phyloP scores from a whole-genome alignment of 2,113 vertebrate species.

The Diadophis punctatus region DNA sequence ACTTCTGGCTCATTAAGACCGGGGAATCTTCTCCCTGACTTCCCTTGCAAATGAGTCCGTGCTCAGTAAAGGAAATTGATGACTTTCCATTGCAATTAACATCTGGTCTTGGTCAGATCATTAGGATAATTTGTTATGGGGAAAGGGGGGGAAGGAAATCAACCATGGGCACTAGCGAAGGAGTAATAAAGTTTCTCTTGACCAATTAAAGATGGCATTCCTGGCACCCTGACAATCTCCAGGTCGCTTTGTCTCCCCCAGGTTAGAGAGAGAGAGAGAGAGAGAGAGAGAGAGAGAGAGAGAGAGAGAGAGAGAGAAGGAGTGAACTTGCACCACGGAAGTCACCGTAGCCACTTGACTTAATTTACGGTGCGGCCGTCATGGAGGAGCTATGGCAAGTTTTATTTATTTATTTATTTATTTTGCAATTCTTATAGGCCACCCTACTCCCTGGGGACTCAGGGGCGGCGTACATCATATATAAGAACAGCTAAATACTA shows the following conservation, averaged over 20 bases:
- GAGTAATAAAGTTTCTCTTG: slow-evolving; percentile 73
- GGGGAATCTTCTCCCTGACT: slow-evolving; percentile 63
- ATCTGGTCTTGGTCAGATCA: slow-evolving; percentile 77
- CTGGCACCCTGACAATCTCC: slow-evolving; percentile 26
- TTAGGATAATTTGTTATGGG: slow-evolving; percentile 80
- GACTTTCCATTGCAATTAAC: slow-evolving; percentile 83
- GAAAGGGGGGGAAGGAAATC: slow-evolving; percentile 42
- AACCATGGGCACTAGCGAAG: slow-evolving; percentile 61
- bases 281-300: slow-evolving; percentile 38
- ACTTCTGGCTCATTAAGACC: slow-evolving; percentile 71
- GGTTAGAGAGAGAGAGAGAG: slow-evolving; percentile 41
- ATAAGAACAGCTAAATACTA: too few species aligned
- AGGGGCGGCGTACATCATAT: too few species aligned
- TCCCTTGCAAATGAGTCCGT: slow-evolving; percentile 73
- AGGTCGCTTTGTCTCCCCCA: slow-evolving; percentile 17
- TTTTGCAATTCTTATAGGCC: too few species aligned
- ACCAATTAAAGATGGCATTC: slow-evolving; percentile 67
- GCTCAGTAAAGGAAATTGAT: slow-evolving; percentile 82
- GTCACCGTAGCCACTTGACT: slow-evolving; percentile 35
- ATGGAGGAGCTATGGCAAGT: background rate
- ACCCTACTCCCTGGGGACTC: too few species aligned
- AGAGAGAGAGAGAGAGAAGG: slow-evolving; percentile 17
- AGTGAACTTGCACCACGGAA: slow-evolving; percentile 19
- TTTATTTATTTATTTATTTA: too few species aligned
- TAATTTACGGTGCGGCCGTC: slow-evolving; percentile 34